Evolutionary conservation across 2,113 vertebrate genomes (phyloP), one percentile per base, ranked within the genome.

Genomic region (Desmodus rotundus): DNA sequence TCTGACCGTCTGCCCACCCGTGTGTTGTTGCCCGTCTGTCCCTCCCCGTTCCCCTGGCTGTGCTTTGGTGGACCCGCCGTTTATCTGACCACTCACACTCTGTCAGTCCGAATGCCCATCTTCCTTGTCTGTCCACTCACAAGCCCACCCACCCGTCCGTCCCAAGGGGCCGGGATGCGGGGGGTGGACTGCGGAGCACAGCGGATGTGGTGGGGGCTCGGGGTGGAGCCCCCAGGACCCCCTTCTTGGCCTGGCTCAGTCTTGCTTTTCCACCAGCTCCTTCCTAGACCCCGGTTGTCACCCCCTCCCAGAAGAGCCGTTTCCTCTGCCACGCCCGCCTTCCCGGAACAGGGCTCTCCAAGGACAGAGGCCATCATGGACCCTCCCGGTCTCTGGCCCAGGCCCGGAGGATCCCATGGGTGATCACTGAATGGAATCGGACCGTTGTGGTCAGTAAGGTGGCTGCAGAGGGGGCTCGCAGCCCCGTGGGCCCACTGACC

Each of bases 401-500:
- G 38, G 50, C 63, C 43, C 56, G 0, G 1, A 33, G 54, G 33
- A 20, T 16, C 24, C 0, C 2, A 4, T 0, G 2, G 36, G 47
- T 38, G 12, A 31, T 41, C 45, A 76, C 26, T 2, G 52, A 22
- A n/a, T 38, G 8, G 43, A 22, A 4, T 24, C 26, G 28, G 70
- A 10, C 31, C 12, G 0, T 3, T 12, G 12, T 10, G 4, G n/a
- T 5, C 22, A 14, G 58, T 16, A 7, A 43, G 50, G 45, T 5
- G 0, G 12, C 81, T 3, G 0, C 1, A 16, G 77, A 12, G 38
- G 56, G 65, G 43, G 28, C 74, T 16, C 0, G 0, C 8, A 28
- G 41, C 45, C 56, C 6, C 0, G 20, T 1, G 11, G 54, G n/a
- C 8, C 68, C 14, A 0, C 15, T 2, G n/a, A 20, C 45, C 31